Evolutionary conservation across 2,888 invertebrate species (phyloP), one percentile per base, ranked within the genome.

Genomic region (Opisthograptis luteolata): DNA sequence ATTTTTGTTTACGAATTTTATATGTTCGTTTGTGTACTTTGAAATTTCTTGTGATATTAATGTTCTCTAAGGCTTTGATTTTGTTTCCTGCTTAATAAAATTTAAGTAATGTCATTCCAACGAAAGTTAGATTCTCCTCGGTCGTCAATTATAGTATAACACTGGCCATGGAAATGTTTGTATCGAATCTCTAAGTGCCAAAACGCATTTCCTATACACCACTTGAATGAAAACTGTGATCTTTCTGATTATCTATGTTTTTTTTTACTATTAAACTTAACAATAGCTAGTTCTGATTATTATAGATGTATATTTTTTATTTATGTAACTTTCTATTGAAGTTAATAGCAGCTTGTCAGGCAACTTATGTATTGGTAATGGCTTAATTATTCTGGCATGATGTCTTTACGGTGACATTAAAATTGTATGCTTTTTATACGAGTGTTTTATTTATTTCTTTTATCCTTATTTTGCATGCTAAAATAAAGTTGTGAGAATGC

Each of bases 1-100:
- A 87, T 84, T 79, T 81, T 84, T 83, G 78, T 85, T 82, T 81
- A 85, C 72, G 79, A 75, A 74, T 79, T 85, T 84, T 83, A 81
- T 71, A 67, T 81, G 76, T 81, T 79, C 72, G 77, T 81, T 78
- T 80, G 79, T 84, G 81, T 85, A 82, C 75, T 86, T 73, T 80
- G 73, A 88, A 88, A 85, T 84, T 87, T 83, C 76, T 82, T 89
- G 89, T 89, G 89, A 88, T 89, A 89, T 86, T 82, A 84, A 74
- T 83, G 76, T 81, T 82, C 78, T 83, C 69, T 84, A 82, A 84
- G 84, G 82, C 80, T 84, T 80, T 81, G 67, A 59, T 65, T 78
- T 68, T 68, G 66, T 73, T 78, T 81, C 69, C 66, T 73, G 66
- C 70, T 64, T 66, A 62, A 71, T 64, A 53, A 79, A 74, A 76